Percentiles rank a stretch among this genome's conserved stretches.
Evolutionary conservation across 2,888 invertebrate species (phyloP).

Genomic region (Aelia acuminata): DNA sequence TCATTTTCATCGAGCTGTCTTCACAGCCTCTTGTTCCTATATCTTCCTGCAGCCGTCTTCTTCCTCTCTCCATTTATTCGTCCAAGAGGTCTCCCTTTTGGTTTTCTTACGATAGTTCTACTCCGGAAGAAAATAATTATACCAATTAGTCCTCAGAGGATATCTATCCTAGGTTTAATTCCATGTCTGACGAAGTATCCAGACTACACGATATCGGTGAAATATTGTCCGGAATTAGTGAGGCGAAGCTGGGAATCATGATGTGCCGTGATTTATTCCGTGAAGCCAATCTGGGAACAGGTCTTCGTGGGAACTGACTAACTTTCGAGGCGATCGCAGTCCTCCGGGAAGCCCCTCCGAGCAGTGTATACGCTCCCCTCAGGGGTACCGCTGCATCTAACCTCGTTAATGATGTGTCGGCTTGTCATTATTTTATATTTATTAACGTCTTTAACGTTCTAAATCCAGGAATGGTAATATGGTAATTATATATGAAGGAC

Average conservation of each 20-base stretch:
- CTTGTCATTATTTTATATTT: background rate
- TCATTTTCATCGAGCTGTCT: too few relatives aligned
- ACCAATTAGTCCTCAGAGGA: background rate
- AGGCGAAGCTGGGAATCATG: constrained; percentile 18
- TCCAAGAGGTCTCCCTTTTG: too few relatives aligned
- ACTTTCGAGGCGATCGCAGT: background rate
- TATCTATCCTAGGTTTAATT: constrained; percentile 13
- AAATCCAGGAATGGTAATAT: too few relatives aligned
- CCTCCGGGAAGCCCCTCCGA: background rate
- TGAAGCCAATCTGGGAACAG: constrained; percentile 14
- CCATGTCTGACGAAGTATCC: background rate
- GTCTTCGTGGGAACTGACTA: constrained; percentile 32
- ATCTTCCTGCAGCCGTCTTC: too few relatives aligned
- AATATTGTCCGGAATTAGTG: constrained; percentile 40
- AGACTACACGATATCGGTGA: constrained; percentile 33
- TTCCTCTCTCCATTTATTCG: too few relatives aligned
- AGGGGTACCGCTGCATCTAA: background rate
- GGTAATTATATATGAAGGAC: too few relatives aligned
- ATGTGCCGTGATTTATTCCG: constrained; percentile 28
- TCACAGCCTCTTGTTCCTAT: too few relatives aligned
- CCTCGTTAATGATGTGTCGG: background rate
- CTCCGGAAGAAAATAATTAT: background rate
- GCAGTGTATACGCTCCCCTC: background rate
- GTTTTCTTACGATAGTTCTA: background rate
- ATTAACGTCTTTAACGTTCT: background rate